These are phyloP conservation scores for Brotula barbata DNA, from an alignment of 2,797 vertebrate species.

Conservation along the genomic window DNA sequence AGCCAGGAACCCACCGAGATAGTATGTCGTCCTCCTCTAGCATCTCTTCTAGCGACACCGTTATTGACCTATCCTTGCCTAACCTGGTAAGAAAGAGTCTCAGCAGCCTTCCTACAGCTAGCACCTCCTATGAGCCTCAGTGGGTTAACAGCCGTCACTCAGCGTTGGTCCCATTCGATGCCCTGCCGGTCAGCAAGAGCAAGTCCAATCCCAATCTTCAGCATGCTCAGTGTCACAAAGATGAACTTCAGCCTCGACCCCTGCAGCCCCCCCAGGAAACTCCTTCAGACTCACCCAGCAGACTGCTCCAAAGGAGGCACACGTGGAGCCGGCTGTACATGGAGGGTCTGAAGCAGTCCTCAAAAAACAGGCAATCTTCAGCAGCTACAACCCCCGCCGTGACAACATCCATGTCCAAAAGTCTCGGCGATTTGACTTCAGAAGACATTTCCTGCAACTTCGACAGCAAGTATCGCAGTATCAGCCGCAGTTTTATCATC, in stretches of 20 bases:
- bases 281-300: conserved; percentile 43
- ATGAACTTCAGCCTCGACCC: conserved; percentile 75
- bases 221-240: conserved; percentile 45
- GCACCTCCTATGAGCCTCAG: conserved; percentile 57
- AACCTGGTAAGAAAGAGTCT: conserved; percentile 85
- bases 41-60: conserved; percentile 92
- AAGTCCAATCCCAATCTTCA: conserved; percentile 91
- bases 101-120: conserved; percentile 68
- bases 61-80: conserved; percentile 89
- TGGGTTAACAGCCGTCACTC: conserved; percentile 68
- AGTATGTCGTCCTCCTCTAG: conserved; percentile 95
- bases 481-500: conserved; percentile 84
- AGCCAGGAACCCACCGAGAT: conserved; percentile 82
- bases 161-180: conserved; percentile 48
- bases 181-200: conserved; percentile 83
- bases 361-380: conserved; percentile 55
- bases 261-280: conserved; percentile 61
- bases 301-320: conserved; percentile 79
- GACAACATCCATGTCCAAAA: conserved; percentile 87
- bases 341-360: conserved; percentile 83
- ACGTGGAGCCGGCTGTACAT: conserved; percentile 89
- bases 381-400: conserved; percentile 27
- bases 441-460: conserved; percentile 89
- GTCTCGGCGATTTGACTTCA: conserved; percentile 92
- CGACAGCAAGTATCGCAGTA: conserved; percentile 87